Base-by-base conservation (phyloP, 1,140 invertebrate genomes). In the Trichonephila clavata region DNA sequence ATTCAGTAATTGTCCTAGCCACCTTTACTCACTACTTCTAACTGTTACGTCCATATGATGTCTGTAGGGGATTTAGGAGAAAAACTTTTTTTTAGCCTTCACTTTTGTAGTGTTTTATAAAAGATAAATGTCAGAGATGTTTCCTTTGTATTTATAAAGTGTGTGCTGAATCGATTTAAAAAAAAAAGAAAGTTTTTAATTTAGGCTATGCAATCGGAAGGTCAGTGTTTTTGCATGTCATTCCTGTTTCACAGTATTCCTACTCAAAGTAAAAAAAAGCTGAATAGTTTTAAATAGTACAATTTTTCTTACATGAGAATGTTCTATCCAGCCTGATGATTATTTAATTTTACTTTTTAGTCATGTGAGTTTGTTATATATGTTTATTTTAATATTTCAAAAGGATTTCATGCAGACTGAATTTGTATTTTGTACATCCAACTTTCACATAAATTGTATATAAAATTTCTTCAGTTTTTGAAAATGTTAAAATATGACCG, bases 71-170 rank as follows among this genome's bases (percentile, higher is more conserved):
- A 43, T 21, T 14, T 86, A 86, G 84, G n/a, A 65, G 20, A 50
- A 18, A 21, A 86, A 86, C 21, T 60, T 39, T 60, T 32, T 83
- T 86, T 65, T 86, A 86, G 84, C 84, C 59, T 60, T 60, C 84
- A 86, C 84, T 86, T 86, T 86, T 86, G 84, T 86, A 86, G 84
- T 86, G 84, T 86, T 86, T 86, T 86, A 32, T 86, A 86, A 86
- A 86, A 68, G 65, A 68, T 68, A 68, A 65, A 77, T 16, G 27
- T 39, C 27, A 16, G 27, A 32, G 24, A 63, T 63, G 21, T 63
- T 77, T 77, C 32, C 68, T 77, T 77, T 77, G 27, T 39, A 77
- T 77, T 77, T 77, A 32, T 65, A 18, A 77, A 77, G 71, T 27
- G 32, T 39, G 32, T 39, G 32, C 32, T 39, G 71, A 77, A 77